phyloP scores from a whole-genome alignment of 2,797 vertebrate genomes.

The Anomalospiza imberbis region DNA sequence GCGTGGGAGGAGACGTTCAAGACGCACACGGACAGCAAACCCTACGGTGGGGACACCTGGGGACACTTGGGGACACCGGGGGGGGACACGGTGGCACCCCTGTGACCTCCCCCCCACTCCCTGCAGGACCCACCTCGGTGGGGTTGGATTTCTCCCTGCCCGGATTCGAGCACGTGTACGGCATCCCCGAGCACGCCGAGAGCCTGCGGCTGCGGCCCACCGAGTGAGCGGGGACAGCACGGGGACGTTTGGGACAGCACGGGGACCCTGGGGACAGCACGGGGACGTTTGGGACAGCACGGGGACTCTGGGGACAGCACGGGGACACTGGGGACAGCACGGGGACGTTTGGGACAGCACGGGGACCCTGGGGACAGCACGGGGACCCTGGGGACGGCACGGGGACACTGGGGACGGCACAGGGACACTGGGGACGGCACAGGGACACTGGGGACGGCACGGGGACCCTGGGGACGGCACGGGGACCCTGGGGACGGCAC shows the following conservation, averaged over 20 bases:
- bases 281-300: background rate
- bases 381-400: background rate
- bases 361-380: background rate
- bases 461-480: background rate
- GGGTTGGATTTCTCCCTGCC: background rate
- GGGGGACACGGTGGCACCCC: background rate
- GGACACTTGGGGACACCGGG: background rate
- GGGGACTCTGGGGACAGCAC: no score
- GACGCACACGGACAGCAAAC: slow-evolving; percentile 88
- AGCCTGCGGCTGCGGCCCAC: background rate
- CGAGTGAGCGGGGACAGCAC: background rate
- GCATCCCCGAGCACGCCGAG: background rate
- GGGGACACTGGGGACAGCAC: background rate
- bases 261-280: background rate
- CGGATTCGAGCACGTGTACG: background rate
- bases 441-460: background rate
- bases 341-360: no score
- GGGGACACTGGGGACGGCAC: background rate
- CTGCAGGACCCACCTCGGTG: background rate
- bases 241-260: no score
- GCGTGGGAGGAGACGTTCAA: slow-evolving; percentile 96
- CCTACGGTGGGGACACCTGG: slow-evolving; percentile 74
- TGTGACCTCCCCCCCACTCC: background rate
- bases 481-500: no score
- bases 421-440: no score